Conservation (phyloP, 2,113 vertebrate genomes). For the Eulemur macaco region DNA sequence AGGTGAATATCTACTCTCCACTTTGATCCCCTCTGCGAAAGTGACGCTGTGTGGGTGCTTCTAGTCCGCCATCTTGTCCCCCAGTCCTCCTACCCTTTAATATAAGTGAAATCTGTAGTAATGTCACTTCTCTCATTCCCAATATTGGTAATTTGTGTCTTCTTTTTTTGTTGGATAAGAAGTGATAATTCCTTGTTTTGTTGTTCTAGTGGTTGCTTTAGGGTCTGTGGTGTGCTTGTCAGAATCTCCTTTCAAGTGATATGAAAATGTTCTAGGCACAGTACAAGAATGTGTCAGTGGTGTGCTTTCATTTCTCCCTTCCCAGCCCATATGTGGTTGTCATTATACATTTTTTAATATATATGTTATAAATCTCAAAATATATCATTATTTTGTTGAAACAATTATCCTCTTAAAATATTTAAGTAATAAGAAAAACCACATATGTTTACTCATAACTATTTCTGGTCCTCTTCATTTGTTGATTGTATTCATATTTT, state of each 20-base stretch:
- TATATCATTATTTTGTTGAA: neutral
- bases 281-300: neutral
- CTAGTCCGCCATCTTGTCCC: no score
- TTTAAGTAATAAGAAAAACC: neutral
- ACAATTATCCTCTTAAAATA: neutral
- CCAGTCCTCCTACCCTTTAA: neutral
- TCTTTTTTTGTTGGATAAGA: neutral
- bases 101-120: neutral
- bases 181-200: neutral
- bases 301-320: neutral
- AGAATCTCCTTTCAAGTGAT: neutral
- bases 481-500: neutral
- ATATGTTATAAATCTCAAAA: neutral
- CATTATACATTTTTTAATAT: neutral
- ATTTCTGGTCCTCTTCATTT: neutral
- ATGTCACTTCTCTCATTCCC: neutral
- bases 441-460: neutral
- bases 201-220: neutral
- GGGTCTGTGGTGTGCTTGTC: neutral
- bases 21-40: no score
- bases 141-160: neutral
- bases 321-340: neutral
- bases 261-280: neutral
- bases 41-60: no score
- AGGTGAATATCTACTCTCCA: no score